These are phyloP conservation scores for Sylvilagus floridanus DNA, from an alignment of 2,797 vertebrate species.

Conservation along the genomic window DNA sequence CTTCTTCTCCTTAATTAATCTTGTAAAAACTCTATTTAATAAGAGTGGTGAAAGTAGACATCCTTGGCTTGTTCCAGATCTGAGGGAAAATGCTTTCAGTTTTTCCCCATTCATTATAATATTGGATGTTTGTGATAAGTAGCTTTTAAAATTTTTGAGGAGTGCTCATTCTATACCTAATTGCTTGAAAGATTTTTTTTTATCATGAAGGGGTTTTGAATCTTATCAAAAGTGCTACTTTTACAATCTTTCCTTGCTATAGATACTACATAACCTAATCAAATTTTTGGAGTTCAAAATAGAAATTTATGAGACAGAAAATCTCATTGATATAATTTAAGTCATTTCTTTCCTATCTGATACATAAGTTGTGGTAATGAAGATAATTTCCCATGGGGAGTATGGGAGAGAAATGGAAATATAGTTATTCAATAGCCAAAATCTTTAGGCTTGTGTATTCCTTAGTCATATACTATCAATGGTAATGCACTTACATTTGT, in stretches of 20 bases:
- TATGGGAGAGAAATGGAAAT: background rate
- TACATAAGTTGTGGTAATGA: background rate
- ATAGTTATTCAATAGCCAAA: background rate
- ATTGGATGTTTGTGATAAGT: too few relatives aligned
- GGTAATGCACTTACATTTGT: background rate
- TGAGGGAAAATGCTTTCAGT: too few relatives aligned
- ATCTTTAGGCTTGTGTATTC: background rate
- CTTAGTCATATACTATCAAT: background rate
- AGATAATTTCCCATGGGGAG: background rate
- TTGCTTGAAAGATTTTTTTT: background rate
- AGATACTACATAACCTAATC: background rate
- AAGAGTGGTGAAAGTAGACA: too few relatives aligned
- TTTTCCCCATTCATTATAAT: too few relatives aligned
- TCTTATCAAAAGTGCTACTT: background rate
- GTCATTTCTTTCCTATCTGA: background rate
- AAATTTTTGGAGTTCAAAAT: background rate
- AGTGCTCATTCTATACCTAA: background rate
- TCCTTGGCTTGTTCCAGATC: too few relatives aligned
- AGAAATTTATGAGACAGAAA: background rate
- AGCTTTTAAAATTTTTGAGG: too few relatives aligned
- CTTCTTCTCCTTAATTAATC: too few relatives aligned
- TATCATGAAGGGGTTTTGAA: too few relatives aligned
- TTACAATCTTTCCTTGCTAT: background rate
- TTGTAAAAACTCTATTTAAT: too few relatives aligned
- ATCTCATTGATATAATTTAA: background rate